Base-by-base conservation (phyloP, 2,888 invertebrate genomes). In the Drosophila antonietae region DNA sequence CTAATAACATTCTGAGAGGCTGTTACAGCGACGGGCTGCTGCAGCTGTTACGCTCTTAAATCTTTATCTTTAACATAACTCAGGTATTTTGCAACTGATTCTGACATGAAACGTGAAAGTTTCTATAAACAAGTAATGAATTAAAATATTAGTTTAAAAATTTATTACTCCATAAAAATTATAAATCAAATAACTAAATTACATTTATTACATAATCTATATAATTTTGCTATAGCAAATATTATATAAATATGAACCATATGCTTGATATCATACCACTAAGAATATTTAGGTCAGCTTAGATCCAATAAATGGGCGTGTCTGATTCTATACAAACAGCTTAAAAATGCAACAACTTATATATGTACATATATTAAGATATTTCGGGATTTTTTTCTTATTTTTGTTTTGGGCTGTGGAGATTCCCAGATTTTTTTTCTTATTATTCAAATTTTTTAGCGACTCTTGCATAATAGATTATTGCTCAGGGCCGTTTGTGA, bases 401-500 rank as follows among this genome's bases (percentile, higher is more conserved):
- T 15, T 2, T 31, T 49, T n/a, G 7, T 20, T 18, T 20, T 18
- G 7, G 49, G n/a, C 2, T 20, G 31, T n/a, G 33, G 33, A 33
- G 33, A 51, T 51, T 12, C 49, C 49, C 7, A 33, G 15, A 14
- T 33, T 12, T 8, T 18, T 6, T 28, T 28, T 23, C 23, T 18
- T 51, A 12, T 18, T 7, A 12, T 18, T 2, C 10, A 46, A 15
- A 20, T 5, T 20, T 2, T 2, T 3, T 28, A 39, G 31, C 20
- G 20, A 15, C 20, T 52, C 20, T 20, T 6, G 20, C 10, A 37
- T 37, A 23, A 9, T 20, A 8, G 35, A 52, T 52, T 52, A 8
- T 37, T 44, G 20, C 58, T 65, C 58, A 66, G 52, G 59, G 70
- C 49, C 63, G 43, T 12, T n/a, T 33, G 23, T 46, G 39, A n/a